Percentiles rank a stretch among this genome's conserved stretches.
phyloP scores from a whole-genome alignment of 2,888 invertebrate species.

The Sympetrum striolatum region DNA sequence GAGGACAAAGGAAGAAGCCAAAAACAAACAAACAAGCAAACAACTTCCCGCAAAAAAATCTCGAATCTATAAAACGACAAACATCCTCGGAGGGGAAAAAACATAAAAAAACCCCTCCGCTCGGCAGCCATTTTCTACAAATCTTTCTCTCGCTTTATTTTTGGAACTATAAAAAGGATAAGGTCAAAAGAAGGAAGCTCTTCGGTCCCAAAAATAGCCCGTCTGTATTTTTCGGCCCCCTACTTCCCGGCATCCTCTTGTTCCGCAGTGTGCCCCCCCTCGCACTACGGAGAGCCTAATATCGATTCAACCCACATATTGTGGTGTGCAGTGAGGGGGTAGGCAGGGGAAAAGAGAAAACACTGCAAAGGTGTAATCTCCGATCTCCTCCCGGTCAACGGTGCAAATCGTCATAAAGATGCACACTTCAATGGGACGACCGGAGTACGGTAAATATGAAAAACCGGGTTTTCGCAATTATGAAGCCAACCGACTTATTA shows the following conservation, averaged over 20 bases:
- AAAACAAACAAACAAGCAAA: background rate
- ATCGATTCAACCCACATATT: conserved; percentile 43
- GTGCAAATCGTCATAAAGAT: too few relatives aligned
- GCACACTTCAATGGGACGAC: too few relatives aligned
- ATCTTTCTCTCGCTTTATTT: background rate
- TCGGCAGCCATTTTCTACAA: background rate
- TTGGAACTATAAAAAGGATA: background rate
- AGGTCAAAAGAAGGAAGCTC: background rate
- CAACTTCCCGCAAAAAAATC: background rate
- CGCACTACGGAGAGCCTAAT: background rate
- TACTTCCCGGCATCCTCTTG: background rate
- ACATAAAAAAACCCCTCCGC: background rate
- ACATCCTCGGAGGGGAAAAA: background rate
- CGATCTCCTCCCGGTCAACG: too few relatives aligned
- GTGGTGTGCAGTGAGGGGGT: background rate
- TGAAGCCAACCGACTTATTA: too few relatives aligned
- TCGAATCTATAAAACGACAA: background rate
- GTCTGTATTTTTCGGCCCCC: conserved; percentile 13
- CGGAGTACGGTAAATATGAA: too few relatives aligned
- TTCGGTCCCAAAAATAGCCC: conserved; percentile 33
- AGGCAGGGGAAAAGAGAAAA: background rate
- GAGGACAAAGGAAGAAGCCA: background rate
- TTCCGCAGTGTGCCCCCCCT: background rate
- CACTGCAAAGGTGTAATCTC: background rate
- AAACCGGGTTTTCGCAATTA: too few relatives aligned